A percentile compares a stretch with the other conserved stretches of the same genome.
These are phyloP conservation scores for Indicator maculatus DNA, from an alignment of 2,113 vertebrate species.

Conservation along the genomic window DNA sequence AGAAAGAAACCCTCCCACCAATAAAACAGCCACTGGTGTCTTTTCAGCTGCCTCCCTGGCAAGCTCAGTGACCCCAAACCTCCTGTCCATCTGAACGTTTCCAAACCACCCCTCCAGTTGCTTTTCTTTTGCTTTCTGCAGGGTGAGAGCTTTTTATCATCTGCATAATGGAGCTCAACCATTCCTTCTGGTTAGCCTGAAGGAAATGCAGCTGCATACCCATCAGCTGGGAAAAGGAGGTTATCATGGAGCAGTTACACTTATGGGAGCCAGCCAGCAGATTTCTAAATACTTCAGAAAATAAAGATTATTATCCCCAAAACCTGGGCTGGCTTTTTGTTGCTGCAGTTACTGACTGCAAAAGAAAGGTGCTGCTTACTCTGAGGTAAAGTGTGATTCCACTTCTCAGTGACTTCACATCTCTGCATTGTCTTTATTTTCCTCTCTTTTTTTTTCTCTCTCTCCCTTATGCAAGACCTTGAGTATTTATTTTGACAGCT, in stretches of 20 bases:
- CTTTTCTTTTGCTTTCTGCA: not conserved
- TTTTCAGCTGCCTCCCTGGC: not conserved
- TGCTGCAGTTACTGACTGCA: not conserved
- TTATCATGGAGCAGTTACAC: not conserved
- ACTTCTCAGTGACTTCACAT: slow-evolving; percentile 42
- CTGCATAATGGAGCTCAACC: not conserved
- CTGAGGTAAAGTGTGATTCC: not conserved
- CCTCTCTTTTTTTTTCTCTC: not conserved
- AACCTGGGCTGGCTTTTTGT: not conserved
- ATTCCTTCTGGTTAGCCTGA: not conserved
- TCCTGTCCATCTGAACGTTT: not conserved
- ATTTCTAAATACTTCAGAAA: not conserved
- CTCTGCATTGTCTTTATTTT: not conserved
- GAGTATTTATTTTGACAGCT: slow-evolving; percentile 71
- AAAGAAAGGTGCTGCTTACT: not conserved
- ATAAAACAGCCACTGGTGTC: not conserved
- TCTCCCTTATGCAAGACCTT: slow-evolving; percentile 60
- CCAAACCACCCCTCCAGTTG: not conserved
- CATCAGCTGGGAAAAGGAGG: not conserved
- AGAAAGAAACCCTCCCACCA: not conserved
- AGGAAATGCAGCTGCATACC: not conserved
- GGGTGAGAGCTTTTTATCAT: not conserved
- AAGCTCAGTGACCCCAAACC: not conserved
- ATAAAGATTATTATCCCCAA: not conserved
- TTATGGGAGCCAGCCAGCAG: not conserved